Evolutionary conservation across 2,888 invertebrate genomes (phyloP), one percentile per base, ranked within the genome.

Genomic region (Pyrochroa serraticornis): DNA sequence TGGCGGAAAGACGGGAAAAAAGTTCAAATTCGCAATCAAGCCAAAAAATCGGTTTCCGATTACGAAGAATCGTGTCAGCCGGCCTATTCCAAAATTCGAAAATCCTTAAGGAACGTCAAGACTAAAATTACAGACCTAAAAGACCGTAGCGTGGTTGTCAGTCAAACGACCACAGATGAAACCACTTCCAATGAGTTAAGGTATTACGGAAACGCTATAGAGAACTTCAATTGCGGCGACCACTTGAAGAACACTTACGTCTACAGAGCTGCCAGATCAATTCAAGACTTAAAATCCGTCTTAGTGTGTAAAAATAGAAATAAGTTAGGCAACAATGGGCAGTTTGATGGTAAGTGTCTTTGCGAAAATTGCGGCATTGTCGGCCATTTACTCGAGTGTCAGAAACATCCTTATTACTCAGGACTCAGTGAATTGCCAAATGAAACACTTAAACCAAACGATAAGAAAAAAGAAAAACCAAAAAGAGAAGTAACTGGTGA

Each of bases 341-440:
- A 75, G 52, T 58, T 67, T 7, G 69, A 73, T 6, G 64, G 66
- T 6, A 78, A 77, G 1, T 79, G 79, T 58, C 50, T 71, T 9
- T 79, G 79, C 54, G 74, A 76, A 59, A 77, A 78, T 57, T 79
- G 79, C 55, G 78, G 77, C 0, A 72, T 77, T 56, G 68, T 78
- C 1, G 77, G 77, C 2, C 67, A 78, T 2, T 57, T 79, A 22
- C 67, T 71, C 0, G 78, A 79, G 58, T 76, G 77, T 0, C 77
- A 77, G 44, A 79, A 79, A 51, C 67, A 70, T 12, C 78, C 78
- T 0, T 71, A 77, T 33, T 68, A 75, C 6, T 62, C 66, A 2
- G 71, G 70, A 53, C 31, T 48, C 7, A 45, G 38, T 9, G 45
- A 53, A 44, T 39, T 45, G 7, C 39, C 49, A 22, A 32, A 43